Evolutionary conservation across 2,888 invertebrate species (phyloP).

Genomic region (Synergus itoensis): DNA sequence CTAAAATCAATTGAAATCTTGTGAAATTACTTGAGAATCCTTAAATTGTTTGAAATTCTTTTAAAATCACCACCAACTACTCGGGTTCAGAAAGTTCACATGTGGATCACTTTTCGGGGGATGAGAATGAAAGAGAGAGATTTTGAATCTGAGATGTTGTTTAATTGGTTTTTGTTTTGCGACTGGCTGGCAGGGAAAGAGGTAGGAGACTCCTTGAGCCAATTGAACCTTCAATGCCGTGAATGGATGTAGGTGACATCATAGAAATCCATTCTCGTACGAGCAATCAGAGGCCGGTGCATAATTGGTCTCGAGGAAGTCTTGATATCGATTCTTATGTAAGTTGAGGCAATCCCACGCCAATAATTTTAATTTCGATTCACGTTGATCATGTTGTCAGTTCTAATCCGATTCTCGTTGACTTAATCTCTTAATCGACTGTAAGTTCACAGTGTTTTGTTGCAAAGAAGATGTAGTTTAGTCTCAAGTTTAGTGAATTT

Average conservation of each 20-base stretch:
- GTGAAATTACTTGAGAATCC: too few species aligned
- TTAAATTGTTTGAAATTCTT: too few species aligned
- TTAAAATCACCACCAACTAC: too few species aligned
- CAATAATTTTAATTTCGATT: conserved; percentile 13
- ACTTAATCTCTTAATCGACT: not conserved
- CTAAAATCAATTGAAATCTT: too few species aligned
- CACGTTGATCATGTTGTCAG: conserved; percentile 10
- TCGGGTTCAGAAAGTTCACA: too few species aligned
- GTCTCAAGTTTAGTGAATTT: not conserved
- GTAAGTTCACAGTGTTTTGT: not conserved
- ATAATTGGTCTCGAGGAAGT: conserved; percentile 30
- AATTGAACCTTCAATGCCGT: conserved; percentile 26
- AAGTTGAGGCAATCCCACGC: conserved; percentile 23
- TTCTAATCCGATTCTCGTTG: not conserved
- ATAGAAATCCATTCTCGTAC: conserved; percentile 5
- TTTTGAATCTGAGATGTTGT: not conserved
- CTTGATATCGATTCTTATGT: conserved; percentile 25
- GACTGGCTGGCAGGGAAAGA: not conserved
- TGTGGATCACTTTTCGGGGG: too few species aligned
- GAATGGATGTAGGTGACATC: conserved; percentile 31
- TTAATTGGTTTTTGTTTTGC: not conserved
- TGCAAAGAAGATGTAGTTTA: not conserved
- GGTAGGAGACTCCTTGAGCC: conserved; percentile 7
- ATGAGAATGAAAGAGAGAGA: too few species aligned
- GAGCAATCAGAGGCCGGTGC: conserved; percentile 17